Conservation (phyloP, 2,888 invertebrate species). For the Pilophorus perplexus region DNA sequence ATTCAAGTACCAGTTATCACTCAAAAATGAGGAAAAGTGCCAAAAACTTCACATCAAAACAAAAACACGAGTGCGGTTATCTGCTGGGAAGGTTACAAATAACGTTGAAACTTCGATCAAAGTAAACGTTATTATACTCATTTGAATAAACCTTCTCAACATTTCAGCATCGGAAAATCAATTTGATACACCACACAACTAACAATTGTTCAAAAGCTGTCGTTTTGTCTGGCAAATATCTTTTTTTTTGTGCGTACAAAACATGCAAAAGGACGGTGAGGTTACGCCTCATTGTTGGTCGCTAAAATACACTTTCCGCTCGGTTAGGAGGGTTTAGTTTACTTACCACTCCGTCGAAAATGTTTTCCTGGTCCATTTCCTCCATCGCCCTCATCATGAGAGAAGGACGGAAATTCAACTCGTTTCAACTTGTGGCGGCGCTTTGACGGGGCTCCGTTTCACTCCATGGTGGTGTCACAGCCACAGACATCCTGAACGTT, state of each 20-base stretch:
- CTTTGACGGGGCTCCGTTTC: no score
- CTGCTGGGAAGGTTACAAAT: conserved; percentile 21
- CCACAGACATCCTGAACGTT: no score
- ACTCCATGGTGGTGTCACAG: no score
- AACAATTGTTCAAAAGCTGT: background rate
- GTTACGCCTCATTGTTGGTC: no score
- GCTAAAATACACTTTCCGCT: no score
- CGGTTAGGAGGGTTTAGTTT: no score
- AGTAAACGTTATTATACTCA: background rate
- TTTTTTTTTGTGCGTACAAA: background rate
- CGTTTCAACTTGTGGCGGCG: background rate
- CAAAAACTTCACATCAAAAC: background rate
- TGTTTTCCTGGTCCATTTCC: conserved; percentile 61
- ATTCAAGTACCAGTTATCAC: background rate
- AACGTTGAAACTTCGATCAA: background rate
- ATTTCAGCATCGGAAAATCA: no score
- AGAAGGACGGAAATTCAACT: background rate
- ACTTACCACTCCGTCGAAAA: conserved; percentile 84
- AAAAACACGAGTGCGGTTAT: conserved; percentile 5
- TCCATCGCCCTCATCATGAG: conserved; percentile 52
- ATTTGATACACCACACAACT: no score
- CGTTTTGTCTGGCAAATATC: background rate
- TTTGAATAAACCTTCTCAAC: no score
- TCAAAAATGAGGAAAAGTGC: background rate
- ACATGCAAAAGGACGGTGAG: background rate